These are phyloP conservation scores for Pseudococcus longispinus DNA, from an alignment of 2,888 invertebrate genomes.

Conservation along the genomic window DNA sequence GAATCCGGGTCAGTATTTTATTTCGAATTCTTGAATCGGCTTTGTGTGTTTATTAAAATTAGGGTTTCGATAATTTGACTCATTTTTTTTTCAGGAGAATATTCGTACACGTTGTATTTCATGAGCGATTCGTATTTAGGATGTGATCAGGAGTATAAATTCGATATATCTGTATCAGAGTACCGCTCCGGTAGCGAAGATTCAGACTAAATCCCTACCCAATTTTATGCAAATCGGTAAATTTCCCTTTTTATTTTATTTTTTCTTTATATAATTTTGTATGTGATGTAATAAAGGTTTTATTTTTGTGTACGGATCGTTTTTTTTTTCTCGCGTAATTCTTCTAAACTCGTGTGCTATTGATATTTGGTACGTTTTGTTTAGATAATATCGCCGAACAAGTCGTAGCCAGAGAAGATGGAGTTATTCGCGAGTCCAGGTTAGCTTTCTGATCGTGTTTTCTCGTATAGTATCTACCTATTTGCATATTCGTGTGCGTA, in stretches of 20 bases:
- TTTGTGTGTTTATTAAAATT: too few species aligned
- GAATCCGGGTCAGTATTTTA: conserved; percentile 65
- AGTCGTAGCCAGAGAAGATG: background rate
- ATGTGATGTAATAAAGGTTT: background rate
- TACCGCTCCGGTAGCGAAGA: conserved; percentile 19
- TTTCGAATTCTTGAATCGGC: background rate
- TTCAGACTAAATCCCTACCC: background rate
- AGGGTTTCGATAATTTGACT: background rate
- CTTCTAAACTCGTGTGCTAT: background rate
- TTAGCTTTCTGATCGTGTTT: background rate
- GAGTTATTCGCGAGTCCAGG: background rate
- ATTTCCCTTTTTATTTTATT: background rate
- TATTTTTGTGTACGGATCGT: background rate
- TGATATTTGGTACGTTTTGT: conserved; percentile 8
- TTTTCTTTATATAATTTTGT: background rate
- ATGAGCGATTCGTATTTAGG: conserved; percentile 99
- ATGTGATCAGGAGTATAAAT: conserved; percentile 99
- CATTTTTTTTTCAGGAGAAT: conserved; percentile 69
- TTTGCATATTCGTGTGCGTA: too few species aligned
- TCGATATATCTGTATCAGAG: conserved; percentile 82
- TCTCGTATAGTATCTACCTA: background rate
- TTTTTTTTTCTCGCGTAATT: background rate
- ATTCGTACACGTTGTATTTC: conserved; percentile 94
- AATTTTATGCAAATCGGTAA: background rate
- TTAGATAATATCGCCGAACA: background rate